Percentiles rank a stretch among this genome's conserved stretches.
phyloP scores from a whole-genome alignment of 2,113 vertebrate species.

The Odobenus rosmarus region DNA sequence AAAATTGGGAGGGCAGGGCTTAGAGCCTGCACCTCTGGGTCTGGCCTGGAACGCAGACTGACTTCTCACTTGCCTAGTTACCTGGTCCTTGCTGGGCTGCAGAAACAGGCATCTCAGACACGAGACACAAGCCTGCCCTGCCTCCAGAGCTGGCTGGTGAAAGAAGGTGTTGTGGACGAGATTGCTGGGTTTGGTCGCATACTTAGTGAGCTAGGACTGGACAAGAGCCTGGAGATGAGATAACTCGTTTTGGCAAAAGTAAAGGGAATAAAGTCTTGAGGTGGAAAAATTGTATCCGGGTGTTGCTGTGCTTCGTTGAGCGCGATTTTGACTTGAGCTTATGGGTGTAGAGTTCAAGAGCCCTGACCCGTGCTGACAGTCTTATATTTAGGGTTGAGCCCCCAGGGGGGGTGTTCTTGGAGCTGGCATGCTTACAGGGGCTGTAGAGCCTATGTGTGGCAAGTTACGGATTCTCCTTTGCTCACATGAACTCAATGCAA shows the following conservation, averaged over 20 bases:
- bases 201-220: neutral
- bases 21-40: neutral
- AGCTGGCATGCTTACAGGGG: neutral
- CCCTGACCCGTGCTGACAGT: neutral
- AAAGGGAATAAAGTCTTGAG: neutral
- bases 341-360: neutral
- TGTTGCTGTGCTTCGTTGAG: neutral
- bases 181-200: neutral
- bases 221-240: neutral
- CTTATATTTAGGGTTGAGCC: neutral
- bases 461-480: neutral
- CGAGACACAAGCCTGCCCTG: neutral
- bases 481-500: neutral
- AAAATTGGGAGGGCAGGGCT: neutral
- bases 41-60: neutral
- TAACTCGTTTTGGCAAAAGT: neutral
- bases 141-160: neutral
- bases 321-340: conserved; percentile 16
- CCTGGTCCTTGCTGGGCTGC: neutral
- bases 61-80: neutral
- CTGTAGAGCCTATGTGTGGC: neutral
- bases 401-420: neutral
- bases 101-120: neutral
- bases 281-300: neutral
- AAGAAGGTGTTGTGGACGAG: neutral